Evolutionary conservation across 2,797 vertebrate species (phyloP).

Genomic region (Denticeps clupeoides): DNA sequence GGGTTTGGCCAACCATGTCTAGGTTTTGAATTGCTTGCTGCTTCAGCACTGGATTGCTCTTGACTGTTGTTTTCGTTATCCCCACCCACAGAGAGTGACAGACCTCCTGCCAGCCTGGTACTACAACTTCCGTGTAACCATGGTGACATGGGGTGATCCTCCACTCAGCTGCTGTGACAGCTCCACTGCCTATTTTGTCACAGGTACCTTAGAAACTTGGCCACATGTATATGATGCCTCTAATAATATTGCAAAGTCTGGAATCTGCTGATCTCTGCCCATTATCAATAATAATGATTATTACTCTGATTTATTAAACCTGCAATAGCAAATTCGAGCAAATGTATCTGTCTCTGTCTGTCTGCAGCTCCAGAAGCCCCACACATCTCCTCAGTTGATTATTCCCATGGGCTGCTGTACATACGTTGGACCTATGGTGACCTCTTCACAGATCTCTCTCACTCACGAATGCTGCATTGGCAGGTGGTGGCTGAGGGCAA

Average conservation of each 20-base stretch:
- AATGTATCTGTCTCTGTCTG: not conserved
- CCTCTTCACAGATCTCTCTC: slow-evolving; percentile 74
- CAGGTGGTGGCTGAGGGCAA: slow-evolving; percentile 79
- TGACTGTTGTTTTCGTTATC: too few relatives aligned
- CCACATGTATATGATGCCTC: too few relatives aligned
- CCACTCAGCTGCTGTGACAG: slow-evolving; percentile 81
- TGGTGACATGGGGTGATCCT: slow-evolving; percentile 91
- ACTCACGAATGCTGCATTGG: slow-evolving; percentile 91
- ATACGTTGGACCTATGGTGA: slow-evolving; percentile 84
- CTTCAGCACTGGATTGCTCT: too few relatives aligned
- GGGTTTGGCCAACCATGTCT: too few relatives aligned
- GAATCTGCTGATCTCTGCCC: too few relatives aligned
- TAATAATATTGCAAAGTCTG: too few relatives aligned
- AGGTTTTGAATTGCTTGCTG: too few relatives aligned
- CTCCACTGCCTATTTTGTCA: slow-evolving; percentile 82
- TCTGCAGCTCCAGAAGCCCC: slow-evolving; percentile 80
- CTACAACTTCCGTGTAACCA: slow-evolving; percentile 89
- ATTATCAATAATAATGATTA: too few relatives aligned
- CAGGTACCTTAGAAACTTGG: slow-evolving; percentile 54
- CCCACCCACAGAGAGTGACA: slow-evolving; percentile 65
- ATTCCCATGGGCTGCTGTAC: slow-evolving; percentile 69
- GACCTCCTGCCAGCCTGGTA: slow-evolving; percentile 89
- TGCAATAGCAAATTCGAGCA: too few relatives aligned
- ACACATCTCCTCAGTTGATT: slow-evolving; percentile 77
- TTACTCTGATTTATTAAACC: too few relatives aligned